Evolutionary conservation across 2,888 invertebrate species (phyloP).

Genomic region (Panopea generosa): DNA sequence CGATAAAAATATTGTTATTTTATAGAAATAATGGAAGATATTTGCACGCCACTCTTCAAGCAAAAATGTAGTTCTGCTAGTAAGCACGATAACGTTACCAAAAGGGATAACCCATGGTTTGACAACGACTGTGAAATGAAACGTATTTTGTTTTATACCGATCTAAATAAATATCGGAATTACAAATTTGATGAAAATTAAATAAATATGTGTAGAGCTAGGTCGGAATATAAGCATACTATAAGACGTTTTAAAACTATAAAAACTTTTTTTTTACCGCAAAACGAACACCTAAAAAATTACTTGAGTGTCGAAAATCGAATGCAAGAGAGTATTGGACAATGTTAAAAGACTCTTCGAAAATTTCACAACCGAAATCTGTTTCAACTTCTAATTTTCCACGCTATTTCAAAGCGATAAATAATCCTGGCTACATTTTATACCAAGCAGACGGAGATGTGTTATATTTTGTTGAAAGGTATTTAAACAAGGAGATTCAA

Average conservation of each 20-base stretch:
- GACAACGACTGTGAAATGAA: constrained; percentile 1
- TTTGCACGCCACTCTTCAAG: constrained; percentile 8
- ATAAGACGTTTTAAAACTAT: not conserved
- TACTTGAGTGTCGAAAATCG: not conserved
- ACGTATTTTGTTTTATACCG: not conserved
- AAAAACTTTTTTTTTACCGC: not conserved
- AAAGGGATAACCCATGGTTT: constrained; percentile 5
- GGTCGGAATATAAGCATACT: not conserved
- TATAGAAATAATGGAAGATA: not conserved
- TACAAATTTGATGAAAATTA: not conserved
- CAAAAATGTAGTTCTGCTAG: too few relatives aligned
- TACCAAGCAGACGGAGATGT: constrained; percentile 16
- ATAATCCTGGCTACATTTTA: constrained; percentile 5
- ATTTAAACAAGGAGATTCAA: too few relatives aligned
- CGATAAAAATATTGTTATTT: constrained; percentile 2
- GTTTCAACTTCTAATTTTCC: not conserved
- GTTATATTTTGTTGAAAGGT: too few relatives aligned
- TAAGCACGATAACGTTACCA: too few relatives aligned
- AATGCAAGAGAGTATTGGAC: constrained; percentile 20
- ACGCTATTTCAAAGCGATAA: constrained; percentile 7
- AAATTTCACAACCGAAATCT: not conserved
- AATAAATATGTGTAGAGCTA: not conserved
- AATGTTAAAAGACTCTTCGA: not conserved
- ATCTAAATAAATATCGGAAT: not conserved
- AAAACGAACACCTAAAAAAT: not conserved